Percentiles rank a stretch among this genome's conserved stretches.
phyloP scores from a whole-genome alignment of 2,888 invertebrate genomes.

The Aelia acuminata region DNA sequence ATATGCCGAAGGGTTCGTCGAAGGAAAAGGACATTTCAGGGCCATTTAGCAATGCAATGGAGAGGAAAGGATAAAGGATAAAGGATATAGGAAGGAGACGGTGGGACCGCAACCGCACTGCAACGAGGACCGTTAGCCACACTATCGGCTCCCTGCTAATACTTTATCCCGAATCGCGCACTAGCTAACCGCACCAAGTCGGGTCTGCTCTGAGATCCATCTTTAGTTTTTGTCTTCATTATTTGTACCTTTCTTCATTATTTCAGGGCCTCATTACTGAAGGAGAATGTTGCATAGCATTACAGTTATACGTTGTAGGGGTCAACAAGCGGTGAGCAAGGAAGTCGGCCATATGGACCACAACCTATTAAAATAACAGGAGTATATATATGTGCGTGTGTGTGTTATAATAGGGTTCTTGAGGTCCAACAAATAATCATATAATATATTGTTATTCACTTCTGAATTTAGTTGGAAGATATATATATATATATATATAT shows the following conservation, averaged over 20 bases:
- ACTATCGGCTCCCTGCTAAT: background rate
- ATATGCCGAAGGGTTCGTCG: background rate
- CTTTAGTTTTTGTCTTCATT: background rate
- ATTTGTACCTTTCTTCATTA: background rate
- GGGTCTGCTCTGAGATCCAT: background rate
- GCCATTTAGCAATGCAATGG: conserved; percentile 28
- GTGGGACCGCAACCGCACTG: conserved; percentile 2
- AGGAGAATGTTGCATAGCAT: background rate
- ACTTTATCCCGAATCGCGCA: background rate
- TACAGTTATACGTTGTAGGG: background rate
- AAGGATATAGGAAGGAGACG: background rate
- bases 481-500: too few species aligned
- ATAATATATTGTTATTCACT: too few species aligned
- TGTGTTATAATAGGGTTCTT: too few species aligned
- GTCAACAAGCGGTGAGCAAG: too few species aligned
- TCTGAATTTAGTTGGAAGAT: too few species aligned
- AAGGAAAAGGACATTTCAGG: background rate
- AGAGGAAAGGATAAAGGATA: background rate
- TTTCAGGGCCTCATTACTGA: background rate
- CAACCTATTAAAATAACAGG: too few species aligned
- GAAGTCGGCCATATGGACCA: too few species aligned
- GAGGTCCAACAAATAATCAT: too few species aligned
- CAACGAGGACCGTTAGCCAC: background rate
- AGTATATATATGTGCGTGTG: too few species aligned
- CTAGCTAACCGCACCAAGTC: background rate